These are phyloP conservation scores for Characodon lateralis DNA, from an alignment of 2,797 vertebrate species.

Conservation along the genomic window DNA sequence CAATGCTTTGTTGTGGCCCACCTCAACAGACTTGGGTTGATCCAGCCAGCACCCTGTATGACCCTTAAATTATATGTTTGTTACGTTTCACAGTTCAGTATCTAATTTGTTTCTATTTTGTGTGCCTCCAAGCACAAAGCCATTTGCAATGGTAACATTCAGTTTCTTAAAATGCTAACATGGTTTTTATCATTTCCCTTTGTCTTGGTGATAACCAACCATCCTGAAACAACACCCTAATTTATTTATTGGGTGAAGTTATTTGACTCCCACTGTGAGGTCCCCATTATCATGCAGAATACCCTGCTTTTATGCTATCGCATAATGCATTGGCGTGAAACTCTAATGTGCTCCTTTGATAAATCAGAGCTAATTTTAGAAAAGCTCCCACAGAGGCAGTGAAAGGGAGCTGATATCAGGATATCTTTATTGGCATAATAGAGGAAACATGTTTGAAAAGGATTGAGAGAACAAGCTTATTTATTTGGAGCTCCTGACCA, in stretches of 20 bases:
- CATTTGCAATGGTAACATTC: constrained; percentile 22
- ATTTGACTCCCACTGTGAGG: constrained; percentile 63
- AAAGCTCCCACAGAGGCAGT: constrained; percentile 38
- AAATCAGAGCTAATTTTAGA: constrained; percentile 63
- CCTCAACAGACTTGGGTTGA: background rate
- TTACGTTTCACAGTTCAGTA: constrained; percentile 8
- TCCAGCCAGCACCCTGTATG: background rate
- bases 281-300: constrained; percentile 55
- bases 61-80: background rate
- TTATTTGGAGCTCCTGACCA: constrained; percentile 6
- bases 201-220: constrained; percentile 59
- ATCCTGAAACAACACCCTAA: constrained; percentile 56
- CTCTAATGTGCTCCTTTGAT: constrained; percentile 61
- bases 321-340: constrained; percentile 60
- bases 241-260: constrained; percentile 60
- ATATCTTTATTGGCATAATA: constrained; percentile 34
- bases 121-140: constrained; percentile 2
- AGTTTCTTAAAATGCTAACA: constrained; percentile 22
- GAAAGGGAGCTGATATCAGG: constrained; percentile 29
- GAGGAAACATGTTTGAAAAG: constrained; percentile 9
- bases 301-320: constrained; percentile 52
- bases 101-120: constrained; percentile 13
- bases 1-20: background rate
- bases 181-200: constrained; percentile 33
- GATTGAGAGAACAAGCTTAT: constrained; percentile 3